A percentile compares a stretch with the other conserved stretches of the same genome.
These are phyloP conservation scores for Setophaga coronata DNA, from an alignment of 2,113 vertebrate genomes.

Conservation along the genomic window DNA sequence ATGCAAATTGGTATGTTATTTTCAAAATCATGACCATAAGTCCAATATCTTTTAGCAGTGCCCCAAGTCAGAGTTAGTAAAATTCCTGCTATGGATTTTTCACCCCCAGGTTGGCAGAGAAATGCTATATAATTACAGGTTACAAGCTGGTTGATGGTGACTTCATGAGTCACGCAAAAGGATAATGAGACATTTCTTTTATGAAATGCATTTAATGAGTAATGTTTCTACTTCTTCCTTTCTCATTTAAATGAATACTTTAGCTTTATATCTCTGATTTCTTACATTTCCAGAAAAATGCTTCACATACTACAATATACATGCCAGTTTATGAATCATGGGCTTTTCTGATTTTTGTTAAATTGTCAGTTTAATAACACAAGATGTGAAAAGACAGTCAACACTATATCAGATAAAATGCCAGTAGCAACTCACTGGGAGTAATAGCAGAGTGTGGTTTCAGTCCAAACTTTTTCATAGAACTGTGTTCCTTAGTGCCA, in stretches of 20 bases:
- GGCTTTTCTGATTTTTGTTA: not conserved
- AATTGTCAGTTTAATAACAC: not conserved
- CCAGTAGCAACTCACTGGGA: not conserved
- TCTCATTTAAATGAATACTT: not conserved
- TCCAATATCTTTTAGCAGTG: not conserved
- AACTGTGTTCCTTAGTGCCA: not conserved
- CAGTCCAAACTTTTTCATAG: not conserved
- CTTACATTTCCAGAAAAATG: not conserved
- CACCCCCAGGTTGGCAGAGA: not conserved
- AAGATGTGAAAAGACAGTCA: not conserved
- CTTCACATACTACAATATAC: not conserved
- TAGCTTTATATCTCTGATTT: not conserved
- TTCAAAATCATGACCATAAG: not conserved
- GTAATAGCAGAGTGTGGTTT: not conserved
- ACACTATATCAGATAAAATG: not conserved
- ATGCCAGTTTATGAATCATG: not conserved
- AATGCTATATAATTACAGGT: not conserved
- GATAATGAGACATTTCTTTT: constrained; percentile 26
- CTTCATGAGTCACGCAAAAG: constrained; percentile 5
- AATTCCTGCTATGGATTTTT: constrained; percentile 9
- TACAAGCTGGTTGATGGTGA: not conserved
- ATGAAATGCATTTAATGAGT: not conserved
- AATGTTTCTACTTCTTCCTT: not conserved
- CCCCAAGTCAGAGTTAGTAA: not conserved
- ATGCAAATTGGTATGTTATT: not conserved